Evolutionary conservation across 2,113 vertebrate genomes (phyloP).

Genomic region (Neolamprologus kungweensis): DNA sequence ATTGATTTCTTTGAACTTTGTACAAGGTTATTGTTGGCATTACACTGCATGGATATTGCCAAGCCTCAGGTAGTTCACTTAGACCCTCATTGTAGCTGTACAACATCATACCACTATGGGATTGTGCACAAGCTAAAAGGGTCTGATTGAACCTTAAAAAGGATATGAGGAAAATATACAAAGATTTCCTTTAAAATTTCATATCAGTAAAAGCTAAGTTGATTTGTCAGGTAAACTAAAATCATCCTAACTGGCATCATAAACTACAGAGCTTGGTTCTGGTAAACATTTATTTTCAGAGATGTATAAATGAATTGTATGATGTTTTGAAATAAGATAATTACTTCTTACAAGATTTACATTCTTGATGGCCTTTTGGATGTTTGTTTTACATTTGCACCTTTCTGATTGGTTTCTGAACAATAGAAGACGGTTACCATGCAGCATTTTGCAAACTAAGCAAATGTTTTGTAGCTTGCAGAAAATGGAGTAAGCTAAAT

Average conservation of each 20-base stretch:
- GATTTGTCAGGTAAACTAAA: neutral
- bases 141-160: neutral
- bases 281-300: neutral
- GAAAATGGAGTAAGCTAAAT: neutral
- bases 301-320: neutral
- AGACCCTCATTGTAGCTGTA: neutral
- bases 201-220: neutral
- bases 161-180: neutral
- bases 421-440: neutral
- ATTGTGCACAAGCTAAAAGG: neutral
- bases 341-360: neutral
- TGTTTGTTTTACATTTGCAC: neutral
- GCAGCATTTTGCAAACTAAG: neutral
- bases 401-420: neutral
- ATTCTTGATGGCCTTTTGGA: neutral
- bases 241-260: neutral
- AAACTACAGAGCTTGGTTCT: neutral
- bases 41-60: neutral
- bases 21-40: neutral
- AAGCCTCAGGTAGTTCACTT: neutral
- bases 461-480: neutral
- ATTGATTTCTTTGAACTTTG: neutral
- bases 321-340: neutral
- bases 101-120: neutral
- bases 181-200: neutral